Evolutionary conservation across 2,888 invertebrate species (phyloP), one percentile per base, ranked within the genome.

Genomic region (Apomyelois bistriatella): DNA sequence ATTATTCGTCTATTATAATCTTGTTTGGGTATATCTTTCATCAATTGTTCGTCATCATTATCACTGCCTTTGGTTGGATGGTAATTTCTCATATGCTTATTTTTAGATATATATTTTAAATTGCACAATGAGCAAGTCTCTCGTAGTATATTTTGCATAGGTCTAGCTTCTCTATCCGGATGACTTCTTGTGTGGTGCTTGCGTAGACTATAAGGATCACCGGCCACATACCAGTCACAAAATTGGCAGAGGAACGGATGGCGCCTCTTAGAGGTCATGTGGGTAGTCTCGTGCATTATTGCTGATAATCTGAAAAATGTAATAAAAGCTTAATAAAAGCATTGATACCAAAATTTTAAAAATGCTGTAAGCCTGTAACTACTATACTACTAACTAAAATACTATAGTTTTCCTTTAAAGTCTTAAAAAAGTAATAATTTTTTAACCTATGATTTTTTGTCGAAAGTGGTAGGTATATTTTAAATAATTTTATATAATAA

Each of bases 281-380:
- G 80, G 0, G 30, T n/a, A 0, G 62, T 41, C 35, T 80, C 74
- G 13, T 81, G 81, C 1, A 64, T 52, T 8, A 78, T 66, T 0
- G 68, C 53, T 0, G 66, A 55, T 15, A 65, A 76, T 46, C 80
- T 81, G 77, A 1, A 71, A 74, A 40, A 32, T 15, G 9, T 16
- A n/a, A 13, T 16, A 36, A 40, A n/a, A 22, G 22, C 5, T 17
- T 22, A 22, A 13, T 13, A 13, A 37, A 28, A 42, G n/a, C n/a
- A 1, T n/a, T n/a, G n/a, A n/a, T n/a, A n/a, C n/a, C n/a, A n/a
- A n/a, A n/a, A n/a, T n/a, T n/a, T n/a, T n/a, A n/a, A n/a, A n/a
- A n/a, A n/a, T n/a, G n/a, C n/a, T n/a, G n/a, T n/a, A n/a, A n/a
- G n/a, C n/a, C n/a, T n/a, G n/a, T n/a, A n/a, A n/a, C n/a, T n/a